Conservation (phyloP, 2,113 vertebrate genomes). For the Ctenomys sociabilis region DNA sequence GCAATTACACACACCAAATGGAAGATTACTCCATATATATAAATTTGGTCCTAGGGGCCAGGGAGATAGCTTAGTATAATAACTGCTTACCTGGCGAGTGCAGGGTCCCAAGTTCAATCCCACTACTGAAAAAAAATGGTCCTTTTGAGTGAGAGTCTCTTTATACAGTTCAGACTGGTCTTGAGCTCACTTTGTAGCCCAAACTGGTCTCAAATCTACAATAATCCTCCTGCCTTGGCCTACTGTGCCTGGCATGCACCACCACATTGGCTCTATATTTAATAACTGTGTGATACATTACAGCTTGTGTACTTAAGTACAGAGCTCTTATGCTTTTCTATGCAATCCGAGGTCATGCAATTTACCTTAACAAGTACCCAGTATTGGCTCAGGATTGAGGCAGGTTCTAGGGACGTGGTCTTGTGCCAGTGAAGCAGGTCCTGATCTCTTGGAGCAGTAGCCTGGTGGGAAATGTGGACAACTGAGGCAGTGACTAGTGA, state of each 20-base stretch:
- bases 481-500: neutral
- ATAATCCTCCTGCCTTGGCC: too few relatives aligned
- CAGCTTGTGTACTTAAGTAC: neutral
- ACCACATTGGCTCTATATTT: neutral
- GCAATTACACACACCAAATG: neutral
- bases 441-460: neutral
- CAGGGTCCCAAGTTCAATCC: too few relatives aligned
- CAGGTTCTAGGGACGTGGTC: too few relatives aligned
- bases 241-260: too few relatives aligned
- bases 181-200: too few relatives aligned
- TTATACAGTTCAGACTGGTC: too few relatives aligned
- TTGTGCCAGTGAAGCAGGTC: neutral
- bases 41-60: too few relatives aligned
- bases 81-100: too few relatives aligned
- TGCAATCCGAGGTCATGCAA: neutral
- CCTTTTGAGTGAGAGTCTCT: too few relatives aligned
- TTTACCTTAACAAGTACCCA: neutral
- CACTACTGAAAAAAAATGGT: too few relatives aligned
- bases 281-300: neutral
- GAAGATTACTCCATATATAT: neutral
- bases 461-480: neutral
- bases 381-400: neutral
- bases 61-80: too few relatives aligned
- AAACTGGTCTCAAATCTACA: too few relatives aligned
- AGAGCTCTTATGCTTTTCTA: neutral